These are phyloP conservation scores for Cetonia aurata DNA, from an alignment of 2,888 invertebrate genomes.

Conservation along the genomic window DNA sequence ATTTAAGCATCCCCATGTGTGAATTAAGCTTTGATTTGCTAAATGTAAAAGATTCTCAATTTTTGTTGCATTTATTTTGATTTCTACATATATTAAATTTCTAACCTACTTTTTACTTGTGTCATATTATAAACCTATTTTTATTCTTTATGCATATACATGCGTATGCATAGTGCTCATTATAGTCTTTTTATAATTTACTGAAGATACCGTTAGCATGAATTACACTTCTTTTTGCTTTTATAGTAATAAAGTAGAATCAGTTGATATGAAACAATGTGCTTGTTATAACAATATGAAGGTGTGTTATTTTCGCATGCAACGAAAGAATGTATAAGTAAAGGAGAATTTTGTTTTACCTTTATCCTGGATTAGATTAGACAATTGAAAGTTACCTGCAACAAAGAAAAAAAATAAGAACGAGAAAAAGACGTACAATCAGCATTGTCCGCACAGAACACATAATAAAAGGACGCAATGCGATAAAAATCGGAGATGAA, in stretches of 20 bases:
- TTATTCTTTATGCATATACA: too few relatives aligned
- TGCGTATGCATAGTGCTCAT: too few relatives aligned
- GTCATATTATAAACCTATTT: too few relatives aligned
- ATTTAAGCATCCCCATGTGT: too few relatives aligned
- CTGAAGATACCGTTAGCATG: too few relatives aligned
- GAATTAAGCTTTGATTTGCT: too few relatives aligned
- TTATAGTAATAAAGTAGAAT: background rate
- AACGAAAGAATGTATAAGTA: background rate
- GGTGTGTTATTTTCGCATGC: constrained; percentile 28
- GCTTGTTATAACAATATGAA: constrained; percentile 27
- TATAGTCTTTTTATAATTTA: too few relatives aligned
- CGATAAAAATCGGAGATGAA: constrained; percentile 2
- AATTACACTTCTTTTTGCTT: too few relatives aligned
- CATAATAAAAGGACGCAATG: background rate
- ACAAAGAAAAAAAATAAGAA: constrained; percentile 7
- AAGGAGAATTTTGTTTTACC: constrained; percentile 8
- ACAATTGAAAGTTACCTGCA: constrained; percentile 29
- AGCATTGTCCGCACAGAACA: constrained; percentile 8
- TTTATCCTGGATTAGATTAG: background rate
- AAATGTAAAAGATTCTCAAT: too few relatives aligned
- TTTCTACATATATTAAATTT: too few relatives aligned
- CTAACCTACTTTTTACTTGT: too few relatives aligned
- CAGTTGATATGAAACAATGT: constrained; percentile 5
- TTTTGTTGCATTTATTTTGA: too few relatives aligned
- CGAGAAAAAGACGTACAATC: constrained; percentile 1